Evolutionary conservation across 2,888 invertebrate genomes (phyloP).

Genomic region (Drosophila fungiperda): DNA sequence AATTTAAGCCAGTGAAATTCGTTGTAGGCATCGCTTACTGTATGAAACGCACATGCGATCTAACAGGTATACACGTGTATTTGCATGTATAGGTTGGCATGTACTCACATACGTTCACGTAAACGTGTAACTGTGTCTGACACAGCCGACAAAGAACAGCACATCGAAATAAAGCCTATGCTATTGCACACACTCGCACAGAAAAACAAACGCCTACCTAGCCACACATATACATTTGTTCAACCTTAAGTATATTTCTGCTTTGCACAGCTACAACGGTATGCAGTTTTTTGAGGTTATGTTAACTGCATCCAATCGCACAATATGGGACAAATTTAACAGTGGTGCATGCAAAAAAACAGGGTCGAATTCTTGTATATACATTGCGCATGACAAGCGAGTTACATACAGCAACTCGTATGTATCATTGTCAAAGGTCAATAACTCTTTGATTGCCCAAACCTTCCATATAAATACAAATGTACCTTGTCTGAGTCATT

Average conservation of each 20-base stretch:
- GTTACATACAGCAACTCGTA: neutral
- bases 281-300: conserved; percentile 64
- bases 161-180: conserved; percentile 11
- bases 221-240: neutral
- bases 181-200: neutral
- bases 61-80: conserved; percentile 35
- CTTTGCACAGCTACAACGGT: conserved; percentile 3
- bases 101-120: neutral
- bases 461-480: conserved; percentile 11
- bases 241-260: neutral
- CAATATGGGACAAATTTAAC: conserved; percentile 48
- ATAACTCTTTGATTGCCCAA: conserved; percentile 56
- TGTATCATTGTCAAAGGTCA: conserved; percentile 66
- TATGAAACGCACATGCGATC: conserved; percentile 33
- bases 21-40: conserved; percentile 22
- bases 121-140: conserved; percentile 9
- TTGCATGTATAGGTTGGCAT: neutral
- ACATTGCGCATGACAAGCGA: conserved; percentile 57
- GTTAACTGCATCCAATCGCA: conserved; percentile 25
- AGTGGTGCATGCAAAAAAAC: conserved; percentile 35
- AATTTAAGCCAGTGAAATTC: neutral
- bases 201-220: neutral
- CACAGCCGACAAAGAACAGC: conserved; percentile 19
- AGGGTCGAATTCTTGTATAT: conserved; percentile 1
- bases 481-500: conserved; percentile 34